Evolutionary conservation across 2,797 vertebrate species (phyloP), one percentile per base, ranked within the genome.

Genomic region (Leuciscus waleckii): DNA sequence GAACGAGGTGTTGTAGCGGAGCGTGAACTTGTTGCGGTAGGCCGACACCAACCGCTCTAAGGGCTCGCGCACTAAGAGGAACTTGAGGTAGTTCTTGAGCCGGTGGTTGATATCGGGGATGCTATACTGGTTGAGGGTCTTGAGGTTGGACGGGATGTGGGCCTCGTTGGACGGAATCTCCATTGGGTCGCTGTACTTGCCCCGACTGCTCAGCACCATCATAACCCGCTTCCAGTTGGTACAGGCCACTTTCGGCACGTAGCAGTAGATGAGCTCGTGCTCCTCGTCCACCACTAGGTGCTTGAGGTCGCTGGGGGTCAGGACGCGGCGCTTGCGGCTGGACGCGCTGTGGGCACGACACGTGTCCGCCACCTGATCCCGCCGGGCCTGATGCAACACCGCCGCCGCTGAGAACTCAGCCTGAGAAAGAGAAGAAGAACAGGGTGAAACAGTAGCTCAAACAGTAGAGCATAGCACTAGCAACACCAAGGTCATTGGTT

Each of bases 211-310:
- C 82, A 99, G 96, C 26, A 99, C 98, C 98, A 99, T 99, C 98
- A 99, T 99, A 86, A 99, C 97, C 14, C 98, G 95, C 91, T 99
- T 99, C 98, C 98, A 99, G 95, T 99, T 99, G 93, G 98, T 99
- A 83, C 98, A 99, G 54, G 98, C 98, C 92, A 99, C 98, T 92
- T 99, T 99, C 88, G 98, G 98, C 65, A 99, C 98, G 0, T 99
- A 99, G 93, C 98, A 99, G 90, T 99, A 99, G 94, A 99, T 98
- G 88, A 99, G 95, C 90, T 97, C 97, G 4, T 99, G 98, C 78
- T 98, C 97, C 89, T 99, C 98, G 3, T 99, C 98, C 90, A 99
- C 98, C 0, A 99, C 97, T 10, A 99, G 93, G 88, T 99, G 98
- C 88, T 97, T 98, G 83, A 99, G 97, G 93, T 99, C 98, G 0